Conservation (phyloP, 2,888 invertebrate genomes). For the Lasioglossum morio region DNA sequence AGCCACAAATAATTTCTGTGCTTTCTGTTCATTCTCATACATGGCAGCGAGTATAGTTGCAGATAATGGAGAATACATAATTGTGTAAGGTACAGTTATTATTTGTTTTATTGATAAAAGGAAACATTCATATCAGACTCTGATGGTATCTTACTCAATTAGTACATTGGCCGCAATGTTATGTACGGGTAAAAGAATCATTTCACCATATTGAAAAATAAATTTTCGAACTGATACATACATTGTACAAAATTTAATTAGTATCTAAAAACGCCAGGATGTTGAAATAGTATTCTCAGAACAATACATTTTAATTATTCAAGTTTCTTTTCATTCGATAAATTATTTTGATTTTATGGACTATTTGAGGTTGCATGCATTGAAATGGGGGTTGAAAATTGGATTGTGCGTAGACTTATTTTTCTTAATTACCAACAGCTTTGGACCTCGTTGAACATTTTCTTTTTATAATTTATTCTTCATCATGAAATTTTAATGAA, state of each 20-base stretch:
- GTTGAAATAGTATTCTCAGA: too few relatives aligned
- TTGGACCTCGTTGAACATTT: background rate
- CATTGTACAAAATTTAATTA: too few relatives aligned
- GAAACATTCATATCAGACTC: too few relatives aligned
- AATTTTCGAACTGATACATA: background rate
- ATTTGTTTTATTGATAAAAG: background rate
- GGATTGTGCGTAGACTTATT: background rate
- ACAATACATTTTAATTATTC: too few relatives aligned
- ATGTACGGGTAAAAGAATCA: background rate
- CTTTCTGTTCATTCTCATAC: background rate
- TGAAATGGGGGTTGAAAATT: background rate
- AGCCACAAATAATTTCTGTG: background rate
- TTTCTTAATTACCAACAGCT: background rate
- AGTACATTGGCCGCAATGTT: background rate
- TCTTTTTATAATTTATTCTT: background rate
- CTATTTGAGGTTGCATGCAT: too few relatives aligned
- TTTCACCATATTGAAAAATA: background rate
- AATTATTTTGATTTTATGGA: background rate
- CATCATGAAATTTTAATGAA: background rate
- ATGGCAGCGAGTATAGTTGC: background rate
- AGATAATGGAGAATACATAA: background rate
- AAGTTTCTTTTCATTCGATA: background rate
- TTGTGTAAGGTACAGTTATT: background rate
- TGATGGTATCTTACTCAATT: background rate
- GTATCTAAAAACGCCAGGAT: background rate